phyloP scores from a whole-genome alignment of 2,797 vertebrate species.

The Microctenopoma stevenorrisi region DNA sequence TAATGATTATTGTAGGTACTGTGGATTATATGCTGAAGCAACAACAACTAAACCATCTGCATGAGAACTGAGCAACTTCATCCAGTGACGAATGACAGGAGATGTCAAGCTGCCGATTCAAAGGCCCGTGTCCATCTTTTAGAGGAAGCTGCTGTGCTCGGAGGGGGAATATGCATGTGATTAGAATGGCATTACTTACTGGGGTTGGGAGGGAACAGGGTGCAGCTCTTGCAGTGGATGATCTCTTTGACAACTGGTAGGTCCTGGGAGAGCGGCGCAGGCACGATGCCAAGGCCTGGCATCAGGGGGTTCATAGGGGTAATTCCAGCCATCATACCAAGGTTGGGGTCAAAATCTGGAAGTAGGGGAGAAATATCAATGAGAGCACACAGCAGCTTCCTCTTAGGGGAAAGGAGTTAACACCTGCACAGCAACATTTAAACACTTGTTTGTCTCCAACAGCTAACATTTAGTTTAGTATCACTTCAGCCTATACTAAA shows the following conservation, averaged over 20 bases:
- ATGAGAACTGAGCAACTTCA: neutral
- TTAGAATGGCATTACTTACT: constrained; percentile 82
- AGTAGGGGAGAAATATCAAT: constrained; percentile 31
- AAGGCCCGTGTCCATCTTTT: neutral
- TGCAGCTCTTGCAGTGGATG: constrained; percentile 97
- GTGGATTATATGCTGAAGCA: neutral
- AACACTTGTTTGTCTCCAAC: constrained; percentile 18
- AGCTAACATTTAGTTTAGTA: constrained; percentile 9
- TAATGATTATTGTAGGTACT: neutral
- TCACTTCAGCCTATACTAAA: constrained; percentile 11
- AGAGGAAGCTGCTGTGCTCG: neutral
- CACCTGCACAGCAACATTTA: neutral
- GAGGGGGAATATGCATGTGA: neutral
- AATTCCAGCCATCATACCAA: constrained; percentile 95
- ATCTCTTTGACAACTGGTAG: constrained; percentile 93
- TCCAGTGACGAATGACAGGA: neutral
- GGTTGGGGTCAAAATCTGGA: constrained; percentile 92
- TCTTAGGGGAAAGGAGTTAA: neutral
- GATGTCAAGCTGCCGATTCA: neutral
- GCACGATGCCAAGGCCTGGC: constrained; percentile 91
- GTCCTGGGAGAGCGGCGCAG: constrained; percentile 89
- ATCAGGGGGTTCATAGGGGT: constrained; percentile 94
- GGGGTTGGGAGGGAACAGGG: constrained; percentile 95
- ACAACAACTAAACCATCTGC: neutral
- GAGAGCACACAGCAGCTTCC: constrained; percentile 11